These are phyloP conservation scores for Cryptocephalus moraei DNA, from an alignment of 2,888 invertebrate species.

Conservation along the genomic window DNA sequence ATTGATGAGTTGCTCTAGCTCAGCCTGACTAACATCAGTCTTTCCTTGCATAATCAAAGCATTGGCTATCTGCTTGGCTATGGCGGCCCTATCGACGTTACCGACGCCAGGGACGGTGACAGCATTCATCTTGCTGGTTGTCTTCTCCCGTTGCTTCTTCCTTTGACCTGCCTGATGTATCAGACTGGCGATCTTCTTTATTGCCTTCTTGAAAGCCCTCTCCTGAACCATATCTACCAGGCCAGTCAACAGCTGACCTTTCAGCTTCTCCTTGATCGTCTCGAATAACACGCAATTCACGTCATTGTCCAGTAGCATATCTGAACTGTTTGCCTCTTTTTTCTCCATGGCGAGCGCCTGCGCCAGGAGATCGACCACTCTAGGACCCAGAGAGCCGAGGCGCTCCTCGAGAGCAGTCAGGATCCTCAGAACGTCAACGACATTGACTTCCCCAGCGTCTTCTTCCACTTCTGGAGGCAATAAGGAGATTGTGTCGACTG, in stretches of 20 bases:
- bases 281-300: slow-evolving; percentile 67
- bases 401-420: slow-evolving; percentile 75
- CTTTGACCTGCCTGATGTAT: slow-evolving; percentile 53
- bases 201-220: slow-evolving; percentile 61
- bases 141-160: slow-evolving; percentile 34
- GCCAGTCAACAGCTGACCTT: slow-evolving; percentile 35
- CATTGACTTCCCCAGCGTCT: slow-evolving; percentile 44
- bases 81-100: slow-evolving; percentile 65
- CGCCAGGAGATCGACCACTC: slow-evolving; percentile 64
- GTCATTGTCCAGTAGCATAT: slow-evolving; percentile 62
- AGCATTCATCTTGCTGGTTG: slow-evolving; percentile 27
- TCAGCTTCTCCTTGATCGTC: slow-evolving; percentile 77
- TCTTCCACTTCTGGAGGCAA: slow-evolving; percentile 33
- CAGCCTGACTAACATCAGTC: slow-evolving; percentile 68
- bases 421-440: slow-evolving; percentile 60
- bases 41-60: slow-evolving; percentile 70
- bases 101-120: slow-evolving; percentile 60
- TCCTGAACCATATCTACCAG: slow-evolving; percentile 49
- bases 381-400: slow-evolving; percentile 75
- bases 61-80: slow-evolving; percentile 72
- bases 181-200: slow-evolving; percentile 65
- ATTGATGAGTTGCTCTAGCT: slow-evolving; percentile 69
- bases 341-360: slow-evolving; percentile 72
- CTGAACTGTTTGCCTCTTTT: slow-evolving; percentile 58
- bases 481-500: slow-evolving; percentile 5